Conservation (phyloP, 1,140 invertebrate genomes). For the Papilio helenus region DNA sequence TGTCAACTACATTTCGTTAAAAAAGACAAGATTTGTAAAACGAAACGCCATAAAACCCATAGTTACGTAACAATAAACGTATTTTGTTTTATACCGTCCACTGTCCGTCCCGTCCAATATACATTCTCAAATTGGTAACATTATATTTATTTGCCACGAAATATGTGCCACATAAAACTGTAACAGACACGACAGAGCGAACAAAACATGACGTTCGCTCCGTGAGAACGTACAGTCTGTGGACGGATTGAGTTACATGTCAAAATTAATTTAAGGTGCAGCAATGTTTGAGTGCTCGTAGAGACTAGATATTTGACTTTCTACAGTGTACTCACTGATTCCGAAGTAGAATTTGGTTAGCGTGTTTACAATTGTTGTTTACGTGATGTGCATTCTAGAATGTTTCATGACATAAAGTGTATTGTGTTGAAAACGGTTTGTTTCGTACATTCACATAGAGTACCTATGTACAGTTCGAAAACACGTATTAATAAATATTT, state of each 20-base stretch:
- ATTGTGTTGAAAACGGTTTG: background rate
- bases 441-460: background rate
- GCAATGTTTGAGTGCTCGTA: background rate
- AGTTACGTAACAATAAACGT: constrained; percentile 17
- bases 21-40: background rate
- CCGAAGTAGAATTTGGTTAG: background rate
- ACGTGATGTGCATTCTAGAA: background rate
- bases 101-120: constrained; percentile 13
- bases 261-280: constrained; percentile 54
- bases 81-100: constrained; percentile 8
- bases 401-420: background rate
- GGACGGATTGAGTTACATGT: constrained; percentile 44
- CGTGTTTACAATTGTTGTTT: background rate
- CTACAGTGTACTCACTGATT: background rate
- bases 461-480: too few species aligned
- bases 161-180: constrained; percentile 31
- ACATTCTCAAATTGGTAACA: constrained; percentile 30
- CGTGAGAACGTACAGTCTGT: constrained; percentile 42
- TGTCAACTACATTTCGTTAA: background rate
- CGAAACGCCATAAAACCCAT: background rate
- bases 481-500: too few species aligned
- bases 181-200: background rate
- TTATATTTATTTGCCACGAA: constrained; percentile 31
- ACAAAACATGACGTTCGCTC: constrained; percentile 33
- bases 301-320: background rate